A percentile compares a stretch with the other conserved stretches of the same genome.
phyloP scores from a whole-genome alignment of 2,113 vertebrate genomes.

The Chrysochloris asiatica region DNA sequence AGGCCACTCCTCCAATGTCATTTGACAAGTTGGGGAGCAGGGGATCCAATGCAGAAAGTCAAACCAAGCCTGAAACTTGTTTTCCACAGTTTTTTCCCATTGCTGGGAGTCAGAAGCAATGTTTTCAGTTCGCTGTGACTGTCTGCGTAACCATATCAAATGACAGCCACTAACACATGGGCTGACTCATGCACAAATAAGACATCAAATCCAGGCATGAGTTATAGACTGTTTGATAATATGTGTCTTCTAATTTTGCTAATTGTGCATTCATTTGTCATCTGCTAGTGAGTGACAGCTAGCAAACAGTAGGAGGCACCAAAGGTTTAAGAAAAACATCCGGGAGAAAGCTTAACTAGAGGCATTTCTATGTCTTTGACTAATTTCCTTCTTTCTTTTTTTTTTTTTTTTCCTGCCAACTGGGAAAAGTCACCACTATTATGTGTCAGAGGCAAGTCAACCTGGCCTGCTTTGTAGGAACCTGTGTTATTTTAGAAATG shows the following conservation, averaged over 20 bases:
- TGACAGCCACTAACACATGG: not conserved
- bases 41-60: not conserved
- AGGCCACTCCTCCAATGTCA: not conserved
- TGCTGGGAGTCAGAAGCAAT: not conserved
- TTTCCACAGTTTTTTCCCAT: not conserved
- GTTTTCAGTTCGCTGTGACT: not conserved
- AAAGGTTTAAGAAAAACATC: conserved; percentile 58
- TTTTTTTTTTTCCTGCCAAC: not conserved
- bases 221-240: conserved; percentile 50
- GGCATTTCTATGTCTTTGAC: not conserved
- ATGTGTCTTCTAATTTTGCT: conserved; percentile 49
- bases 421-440: not conserved
- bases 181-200: conserved; percentile 11
- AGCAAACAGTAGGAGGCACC: conserved; percentile 73
- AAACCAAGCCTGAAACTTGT: not conserved
- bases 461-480: not conserved
- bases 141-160: not conserved
- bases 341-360: not conserved
- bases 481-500: not conserved
- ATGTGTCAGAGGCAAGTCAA: not conserved
- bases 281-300: conserved; percentile 45
- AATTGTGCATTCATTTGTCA: conserved; percentile 53
- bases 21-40: not conserved
- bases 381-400: not conserved
- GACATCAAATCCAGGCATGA: conserved; percentile 31